A percentile compares a stretch with the other conserved stretches of the same genome.
Evolutionary conservation across 2,113 vertebrate species (phyloP).

Genomic region (Stercorarius parasiticus): DNA sequence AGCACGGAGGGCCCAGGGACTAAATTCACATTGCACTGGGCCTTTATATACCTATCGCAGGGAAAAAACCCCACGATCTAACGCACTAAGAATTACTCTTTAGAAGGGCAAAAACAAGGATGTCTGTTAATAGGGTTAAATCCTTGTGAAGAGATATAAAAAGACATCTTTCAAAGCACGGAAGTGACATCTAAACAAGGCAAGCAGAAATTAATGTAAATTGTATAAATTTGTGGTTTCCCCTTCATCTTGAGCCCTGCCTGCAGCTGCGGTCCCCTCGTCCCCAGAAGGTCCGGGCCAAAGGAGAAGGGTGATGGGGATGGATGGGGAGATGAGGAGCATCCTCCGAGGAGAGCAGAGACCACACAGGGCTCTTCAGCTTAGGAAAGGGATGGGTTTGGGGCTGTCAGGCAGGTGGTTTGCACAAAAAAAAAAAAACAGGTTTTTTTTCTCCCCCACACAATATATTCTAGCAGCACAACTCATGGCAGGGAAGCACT

Average conservation of each 20-base stretch:
- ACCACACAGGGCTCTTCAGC: neutral
- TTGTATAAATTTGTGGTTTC: conserved; percentile 25
- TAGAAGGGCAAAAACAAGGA: neutral
- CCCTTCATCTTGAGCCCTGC: neutral
- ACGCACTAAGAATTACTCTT: neutral
- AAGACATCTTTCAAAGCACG: conserved; percentile 9
- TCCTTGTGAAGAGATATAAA: neutral
- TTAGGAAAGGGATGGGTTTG: rapidly evolving
- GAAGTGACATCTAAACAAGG: conserved; percentile 32
- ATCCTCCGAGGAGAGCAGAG: neutral
- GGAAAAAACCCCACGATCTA: neutral
- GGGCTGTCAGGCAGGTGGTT: neutral
- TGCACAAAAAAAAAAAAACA: neutral
- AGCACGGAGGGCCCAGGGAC: neutral
- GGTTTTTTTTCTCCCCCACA: too few relatives aligned
- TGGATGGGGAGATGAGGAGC: neutral
- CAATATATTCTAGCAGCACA: neutral
- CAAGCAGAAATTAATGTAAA: conserved; percentile 24
- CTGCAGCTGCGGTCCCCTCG: neutral
- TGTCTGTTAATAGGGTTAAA: neutral
- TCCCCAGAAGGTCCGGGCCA: rapidly evolving
- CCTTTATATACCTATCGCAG: neutral
- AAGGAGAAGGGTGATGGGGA: neutral
- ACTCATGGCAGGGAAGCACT: neutral
- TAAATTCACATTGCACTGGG: neutral